Percentiles rank a stretch among this genome's conserved stretches.
Evolutionary conservation across 2,113 vertebrate genomes (phyloP).

Genomic region (Oreocharis arfaki): DNA sequence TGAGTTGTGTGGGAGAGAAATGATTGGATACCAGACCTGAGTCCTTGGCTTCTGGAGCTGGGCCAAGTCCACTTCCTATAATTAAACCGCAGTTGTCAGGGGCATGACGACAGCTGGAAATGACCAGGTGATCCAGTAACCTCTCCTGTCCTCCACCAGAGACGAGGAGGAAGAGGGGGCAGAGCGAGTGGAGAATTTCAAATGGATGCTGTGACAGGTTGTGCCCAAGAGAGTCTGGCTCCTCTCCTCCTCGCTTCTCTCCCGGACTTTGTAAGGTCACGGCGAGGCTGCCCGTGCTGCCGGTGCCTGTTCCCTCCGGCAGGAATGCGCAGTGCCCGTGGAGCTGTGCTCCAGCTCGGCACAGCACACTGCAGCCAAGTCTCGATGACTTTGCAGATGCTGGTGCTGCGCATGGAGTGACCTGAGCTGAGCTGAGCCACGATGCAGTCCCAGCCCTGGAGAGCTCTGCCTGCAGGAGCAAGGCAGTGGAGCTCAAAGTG

Average conservation of each 20-base stretch:
- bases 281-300: background rate
- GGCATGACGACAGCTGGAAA: background rate
- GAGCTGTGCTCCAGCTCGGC: background rate
- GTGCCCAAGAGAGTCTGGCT: background rate
- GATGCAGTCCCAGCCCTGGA: background rate
- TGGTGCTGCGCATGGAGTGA: background rate
- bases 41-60: background rate
- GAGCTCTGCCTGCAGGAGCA: background rate
- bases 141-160: background rate
- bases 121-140: background rate
- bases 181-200: background rate
- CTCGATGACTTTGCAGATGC: conserved; percentile 44
- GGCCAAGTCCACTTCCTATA: background rate
- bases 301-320: background rate
- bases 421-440: background rate
- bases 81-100: background rate
- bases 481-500: background rate
- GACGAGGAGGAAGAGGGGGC: background rate
- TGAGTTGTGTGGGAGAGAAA: background rate
- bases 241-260: accelerated
- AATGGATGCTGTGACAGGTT: background rate
- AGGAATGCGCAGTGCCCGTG: background rate
- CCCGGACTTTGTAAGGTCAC: background rate
- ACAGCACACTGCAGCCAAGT: background rate
- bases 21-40: background rate